phyloP scores from a whole-genome alignment of 2,888 invertebrate species.

The Drosophila colorata region DNA sequence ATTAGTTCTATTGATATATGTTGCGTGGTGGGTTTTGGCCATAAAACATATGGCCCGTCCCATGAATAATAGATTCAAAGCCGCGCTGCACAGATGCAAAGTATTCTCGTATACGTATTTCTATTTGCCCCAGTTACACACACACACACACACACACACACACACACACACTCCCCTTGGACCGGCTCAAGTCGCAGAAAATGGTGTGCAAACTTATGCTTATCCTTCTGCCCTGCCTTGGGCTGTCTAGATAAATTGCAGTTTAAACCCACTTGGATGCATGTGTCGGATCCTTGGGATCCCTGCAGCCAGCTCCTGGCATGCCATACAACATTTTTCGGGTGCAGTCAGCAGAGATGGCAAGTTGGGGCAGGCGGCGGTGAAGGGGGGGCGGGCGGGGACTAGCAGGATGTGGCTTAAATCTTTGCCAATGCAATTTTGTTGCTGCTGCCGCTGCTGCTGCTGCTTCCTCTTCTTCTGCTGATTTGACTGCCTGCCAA shows the following conservation, averaged over 20 bases:
- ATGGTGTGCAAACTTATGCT: conserved; percentile 75
- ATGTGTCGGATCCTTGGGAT: conserved; percentile 62
- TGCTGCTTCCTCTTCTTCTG: neutral
- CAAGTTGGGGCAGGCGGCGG: no score
- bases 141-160: neutral
- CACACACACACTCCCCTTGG: neutral
- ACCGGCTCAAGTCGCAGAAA: conserved; percentile 51
- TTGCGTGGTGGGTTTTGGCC: conserved; percentile 40
- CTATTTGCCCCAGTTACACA: conserved; percentile 39
- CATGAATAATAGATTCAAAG: conserved; percentile 76
- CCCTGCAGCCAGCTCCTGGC: conserved; percentile 37
- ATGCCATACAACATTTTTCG: conserved; percentile 57
- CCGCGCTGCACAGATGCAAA: conserved; percentile 55
- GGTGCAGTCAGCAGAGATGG: conserved; percentile 32
- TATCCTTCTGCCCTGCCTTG: conserved; percentile 64
- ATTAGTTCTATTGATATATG: conserved; percentile 71
- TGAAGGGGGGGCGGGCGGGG: conserved; percentile 12
- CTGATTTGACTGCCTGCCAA: conserved; percentile 67
- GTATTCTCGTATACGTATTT: conserved; percentile 23
- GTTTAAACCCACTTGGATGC: conserved; percentile 76
- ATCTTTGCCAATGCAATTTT: conserved; percentile 60
- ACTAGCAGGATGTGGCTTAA: conserved; percentile 1
- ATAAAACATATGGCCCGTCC: conserved; percentile 64
- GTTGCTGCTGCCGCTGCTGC: conserved; percentile 13
- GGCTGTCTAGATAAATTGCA: conserved; percentile 73